A percentile compares a stretch with the other conserved stretches of the same genome.
phyloP scores from a whole-genome alignment of 1,140 invertebrate genomes.

The Nomia melanderi region DNA sequence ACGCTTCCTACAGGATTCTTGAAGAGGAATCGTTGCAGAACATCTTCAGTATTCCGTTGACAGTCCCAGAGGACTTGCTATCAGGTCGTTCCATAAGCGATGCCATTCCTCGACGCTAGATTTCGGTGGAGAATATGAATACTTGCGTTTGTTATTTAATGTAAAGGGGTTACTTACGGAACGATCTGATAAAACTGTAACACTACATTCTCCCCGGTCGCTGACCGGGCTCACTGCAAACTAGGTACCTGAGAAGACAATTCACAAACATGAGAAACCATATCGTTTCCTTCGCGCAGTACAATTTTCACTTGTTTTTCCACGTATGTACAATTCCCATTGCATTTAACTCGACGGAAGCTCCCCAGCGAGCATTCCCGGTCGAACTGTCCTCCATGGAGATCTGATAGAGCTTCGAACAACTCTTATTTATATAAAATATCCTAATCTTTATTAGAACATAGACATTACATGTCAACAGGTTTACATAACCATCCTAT shows the following conservation, averaged over 20 bases:
- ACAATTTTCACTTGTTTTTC: background rate
- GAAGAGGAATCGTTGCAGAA: background rate
- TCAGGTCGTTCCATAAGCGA: too few relatives aligned
- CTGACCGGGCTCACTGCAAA: background rate
- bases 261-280: background rate
- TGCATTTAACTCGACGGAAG: background rate
- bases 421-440: constrained; percentile 72
- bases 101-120: too few relatives aligned
- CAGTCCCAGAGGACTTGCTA: constrained; percentile 15
- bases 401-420: too few relatives aligned
- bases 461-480: constrained; percentile 75
- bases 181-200: too few relatives aligned
- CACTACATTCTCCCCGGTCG: constrained; percentile 10
- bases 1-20: constrained; percentile 33
- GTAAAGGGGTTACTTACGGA: too few relatives aligned
- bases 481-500: constrained; percentile 61
- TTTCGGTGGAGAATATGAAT: too few relatives aligned
- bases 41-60: background rate
- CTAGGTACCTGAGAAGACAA: constrained; percentile 21
- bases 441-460: constrained; percentile 78
- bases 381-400: too few relatives aligned
- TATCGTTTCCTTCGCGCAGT: background rate
- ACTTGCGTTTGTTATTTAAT: too few relatives aligned
- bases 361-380: too few relatives aligned
- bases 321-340: background rate